phyloP scores from a whole-genome alignment of 2,113 vertebrate species.

The Haemorhous mexicanus region DNA sequence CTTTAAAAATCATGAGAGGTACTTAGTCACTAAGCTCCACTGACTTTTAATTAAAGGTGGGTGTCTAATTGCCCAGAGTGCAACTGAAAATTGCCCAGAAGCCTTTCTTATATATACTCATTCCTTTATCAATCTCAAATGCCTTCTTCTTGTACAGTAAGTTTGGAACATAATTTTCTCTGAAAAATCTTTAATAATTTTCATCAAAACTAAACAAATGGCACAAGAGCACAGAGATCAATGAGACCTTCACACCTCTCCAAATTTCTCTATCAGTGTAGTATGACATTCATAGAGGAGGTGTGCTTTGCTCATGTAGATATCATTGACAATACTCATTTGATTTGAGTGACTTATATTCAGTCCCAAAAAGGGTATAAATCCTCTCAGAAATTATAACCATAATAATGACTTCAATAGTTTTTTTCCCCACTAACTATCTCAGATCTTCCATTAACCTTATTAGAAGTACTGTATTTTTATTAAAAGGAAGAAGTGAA shows the following conservation, averaged over 20 bases:
- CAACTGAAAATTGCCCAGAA: background rate
- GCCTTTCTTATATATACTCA: background rate
- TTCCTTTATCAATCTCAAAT: background rate
- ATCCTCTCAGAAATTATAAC: background rate
- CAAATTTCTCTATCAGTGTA: background rate
- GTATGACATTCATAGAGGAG: background rate
- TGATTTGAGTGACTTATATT: background rate
- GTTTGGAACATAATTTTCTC: background rate
- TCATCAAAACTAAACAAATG: background rate
- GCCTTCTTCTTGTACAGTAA: background rate
- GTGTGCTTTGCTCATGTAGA: background rate
- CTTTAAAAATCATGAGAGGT: background rate
- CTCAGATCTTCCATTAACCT: background rate
- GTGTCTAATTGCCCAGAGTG: background rate
- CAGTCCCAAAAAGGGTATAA: background rate
- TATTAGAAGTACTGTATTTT: background rate
- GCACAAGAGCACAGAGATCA: background rate
- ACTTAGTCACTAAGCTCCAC: background rate
- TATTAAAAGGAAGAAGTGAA: background rate
- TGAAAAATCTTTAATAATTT: background rate
- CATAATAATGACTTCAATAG: background rate
- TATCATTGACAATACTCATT: background rate
- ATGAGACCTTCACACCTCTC: background rate
- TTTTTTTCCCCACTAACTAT: background rate
- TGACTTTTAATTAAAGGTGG: background rate